Evolutionary conservation across 92 coral and sea anemone genomes (phyloP).

Genomic region (Parazoanthus darwini): DNA sequence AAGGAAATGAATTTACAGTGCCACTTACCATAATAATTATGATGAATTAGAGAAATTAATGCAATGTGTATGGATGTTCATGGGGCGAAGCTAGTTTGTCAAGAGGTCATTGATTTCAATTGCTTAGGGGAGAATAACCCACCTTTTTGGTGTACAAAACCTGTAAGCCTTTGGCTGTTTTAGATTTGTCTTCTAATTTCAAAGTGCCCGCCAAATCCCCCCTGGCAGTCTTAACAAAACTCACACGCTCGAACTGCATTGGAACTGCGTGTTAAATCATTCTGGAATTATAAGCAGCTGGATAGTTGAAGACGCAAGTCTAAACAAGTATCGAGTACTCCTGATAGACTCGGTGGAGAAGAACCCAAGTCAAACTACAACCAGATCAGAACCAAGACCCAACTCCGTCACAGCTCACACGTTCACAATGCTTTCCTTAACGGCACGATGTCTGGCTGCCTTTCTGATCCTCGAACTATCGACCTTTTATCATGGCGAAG

Average conservation of each 20-base stretch:
- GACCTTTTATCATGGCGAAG: neutral
- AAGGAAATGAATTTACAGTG: neutral
- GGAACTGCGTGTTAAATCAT: neutral
- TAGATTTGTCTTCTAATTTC: no score
- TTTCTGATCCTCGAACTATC: neutral
- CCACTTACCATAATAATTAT: neutral
- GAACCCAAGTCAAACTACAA: neutral
- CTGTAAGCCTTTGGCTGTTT: neutral
- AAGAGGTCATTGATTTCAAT: neutral
- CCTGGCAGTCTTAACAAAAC: neutral
- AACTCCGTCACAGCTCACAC: no score
- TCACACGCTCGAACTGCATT: neutral
- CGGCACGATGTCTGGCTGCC: neutral
- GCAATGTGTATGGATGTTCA: neutral
- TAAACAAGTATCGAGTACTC: neutral
- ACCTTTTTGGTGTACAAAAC: neutral
- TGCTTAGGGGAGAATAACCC: neutral
- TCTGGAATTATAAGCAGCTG: neutral
- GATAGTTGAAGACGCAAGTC: neutral
- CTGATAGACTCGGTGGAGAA: neutral
- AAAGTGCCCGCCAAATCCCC: no score
- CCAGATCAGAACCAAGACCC: no score
- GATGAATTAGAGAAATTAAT: neutral
- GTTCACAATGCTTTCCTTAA: neutral
- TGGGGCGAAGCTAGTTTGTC: neutral